Conservation (phyloP, 2,113 vertebrate genomes). For the Genyomyrus donnyi region DNA sequence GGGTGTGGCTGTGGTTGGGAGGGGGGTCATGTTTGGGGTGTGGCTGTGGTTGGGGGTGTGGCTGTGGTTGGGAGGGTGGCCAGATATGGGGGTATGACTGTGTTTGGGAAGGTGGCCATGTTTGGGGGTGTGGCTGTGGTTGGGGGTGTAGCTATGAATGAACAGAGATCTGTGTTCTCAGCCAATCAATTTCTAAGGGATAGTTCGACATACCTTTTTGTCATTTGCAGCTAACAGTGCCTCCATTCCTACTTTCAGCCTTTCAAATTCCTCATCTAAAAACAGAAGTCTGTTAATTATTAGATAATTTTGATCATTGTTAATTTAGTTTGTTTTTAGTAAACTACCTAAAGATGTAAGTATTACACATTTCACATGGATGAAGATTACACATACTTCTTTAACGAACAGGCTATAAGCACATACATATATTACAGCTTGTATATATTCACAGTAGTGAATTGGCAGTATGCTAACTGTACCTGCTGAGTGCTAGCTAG, state of each 20-base stretch:
- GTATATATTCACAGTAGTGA: neutral
- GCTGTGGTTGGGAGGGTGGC: neutral
- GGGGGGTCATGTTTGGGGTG: neutral
- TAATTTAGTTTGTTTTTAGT: neutral
- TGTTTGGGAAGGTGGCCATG: neutral
- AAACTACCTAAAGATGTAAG: neutral
- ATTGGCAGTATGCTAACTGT: neutral
- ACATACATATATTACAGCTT: neutral
- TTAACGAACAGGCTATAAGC: neutral
- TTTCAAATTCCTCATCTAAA: constrained; percentile 87
- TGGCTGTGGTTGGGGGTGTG: neutral
- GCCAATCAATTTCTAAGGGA: neutral
- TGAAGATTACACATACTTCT: neutral
- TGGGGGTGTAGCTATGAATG: neutral
- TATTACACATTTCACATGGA: neutral
- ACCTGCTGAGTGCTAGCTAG: neutral
- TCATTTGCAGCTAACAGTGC: constrained; percentile 79
- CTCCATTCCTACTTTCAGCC: constrained; percentile 86
- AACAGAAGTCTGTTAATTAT: constrained; percentile 21
- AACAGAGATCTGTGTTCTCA: neutral
- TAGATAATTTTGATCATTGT: neutral
- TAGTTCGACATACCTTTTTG: constrained; percentile 73
- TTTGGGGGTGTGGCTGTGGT: neutral
- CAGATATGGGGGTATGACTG: neutral
- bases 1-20: neutral